Evolutionary conservation across 2,888 invertebrate genomes (phyloP).

Genomic region (Chrysolina haemoptera): DNA sequence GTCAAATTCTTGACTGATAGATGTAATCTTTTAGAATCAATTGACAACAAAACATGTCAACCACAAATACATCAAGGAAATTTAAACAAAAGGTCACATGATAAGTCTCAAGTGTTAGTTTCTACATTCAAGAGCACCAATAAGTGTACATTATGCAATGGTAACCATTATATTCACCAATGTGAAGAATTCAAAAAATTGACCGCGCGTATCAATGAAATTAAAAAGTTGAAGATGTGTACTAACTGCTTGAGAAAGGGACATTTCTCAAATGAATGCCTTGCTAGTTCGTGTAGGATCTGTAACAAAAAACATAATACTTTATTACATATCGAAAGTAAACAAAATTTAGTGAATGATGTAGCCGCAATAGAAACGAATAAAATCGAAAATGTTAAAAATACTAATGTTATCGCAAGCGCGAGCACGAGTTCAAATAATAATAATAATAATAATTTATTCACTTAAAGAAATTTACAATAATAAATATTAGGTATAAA

Average conservation of each 20-base stretch:
- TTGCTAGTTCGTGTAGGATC: constrained; percentile 17
- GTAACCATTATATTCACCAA: background rate
- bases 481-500: no score
- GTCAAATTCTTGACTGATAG: constrained; percentile 21
- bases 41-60: constrained; percentile 23
- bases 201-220: background rate
- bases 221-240: constrained; percentile 14
- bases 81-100: background rate
- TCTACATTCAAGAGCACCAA: background rate
- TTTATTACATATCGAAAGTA: constrained; percentile 16
- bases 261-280: constrained; percentile 9
- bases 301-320: constrained; percentile 27
- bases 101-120: background rate
- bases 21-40: constrained; percentile 33
- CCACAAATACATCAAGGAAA: background rate
- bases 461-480: no score
- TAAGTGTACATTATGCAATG: background rate
- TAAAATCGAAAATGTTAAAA: background rate
- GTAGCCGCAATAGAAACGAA: background rate
- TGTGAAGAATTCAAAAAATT: background rate
- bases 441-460: no score
- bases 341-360: background rate
- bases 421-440: no score
- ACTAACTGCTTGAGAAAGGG: constrained; percentile 23
- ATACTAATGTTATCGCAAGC: no score